A percentile compares a stretch with the other conserved stretches of the same genome.
These are phyloP conservation scores for Trilocha varians DNA, from an alignment of 2,888 invertebrate genomes.

Conservation along the genomic window DNA sequence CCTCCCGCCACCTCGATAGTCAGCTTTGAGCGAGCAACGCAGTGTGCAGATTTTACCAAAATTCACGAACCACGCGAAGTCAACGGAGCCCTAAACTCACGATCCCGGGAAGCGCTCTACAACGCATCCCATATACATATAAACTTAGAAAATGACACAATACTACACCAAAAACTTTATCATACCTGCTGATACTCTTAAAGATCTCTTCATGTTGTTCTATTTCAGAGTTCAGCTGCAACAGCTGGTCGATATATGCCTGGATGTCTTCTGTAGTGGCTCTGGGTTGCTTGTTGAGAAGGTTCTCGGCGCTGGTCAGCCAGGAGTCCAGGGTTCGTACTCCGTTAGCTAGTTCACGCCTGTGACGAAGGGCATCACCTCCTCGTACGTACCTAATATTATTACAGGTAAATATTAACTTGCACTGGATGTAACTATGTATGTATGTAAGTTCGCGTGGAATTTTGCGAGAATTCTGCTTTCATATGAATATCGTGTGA, in stretches of 20 bases:
- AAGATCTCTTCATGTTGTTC: slow-evolving; percentile 92
- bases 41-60: too few relatives aligned
- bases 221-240: slow-evolving; percentile 84
- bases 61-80: too few relatives aligned
- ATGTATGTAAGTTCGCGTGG: neutral
- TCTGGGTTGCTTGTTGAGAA: slow-evolving; percentile 79
- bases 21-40: too few relatives aligned
- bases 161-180: too few relatives aligned
- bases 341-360: slow-evolving; percentile 84
- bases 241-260: slow-evolving; percentile 83
- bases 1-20: too few relatives aligned
- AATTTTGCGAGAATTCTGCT: too few relatives aligned
- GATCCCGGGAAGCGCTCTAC: too few relatives aligned
- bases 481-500: too few relatives aligned
- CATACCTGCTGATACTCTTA: slow-evolving; percentile 85
- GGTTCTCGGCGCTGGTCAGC: slow-evolving; percentile 83
- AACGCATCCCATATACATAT: too few relatives aligned
- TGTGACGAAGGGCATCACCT: slow-evolving; percentile 86
- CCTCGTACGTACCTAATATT: slow-evolving; percentile 91
- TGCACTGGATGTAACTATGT: neutral
- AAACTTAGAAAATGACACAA: too few relatives aligned
- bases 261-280: slow-evolving; percentile 86
- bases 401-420: too few relatives aligned
- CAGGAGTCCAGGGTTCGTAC: slow-evolving; percentile 84
- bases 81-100: too few relatives aligned